Evolutionary conservation across 2,797 vertebrate species (phyloP), one percentile per base, ranked within the genome.

Genomic region (Adelosebastes latens): DNA sequence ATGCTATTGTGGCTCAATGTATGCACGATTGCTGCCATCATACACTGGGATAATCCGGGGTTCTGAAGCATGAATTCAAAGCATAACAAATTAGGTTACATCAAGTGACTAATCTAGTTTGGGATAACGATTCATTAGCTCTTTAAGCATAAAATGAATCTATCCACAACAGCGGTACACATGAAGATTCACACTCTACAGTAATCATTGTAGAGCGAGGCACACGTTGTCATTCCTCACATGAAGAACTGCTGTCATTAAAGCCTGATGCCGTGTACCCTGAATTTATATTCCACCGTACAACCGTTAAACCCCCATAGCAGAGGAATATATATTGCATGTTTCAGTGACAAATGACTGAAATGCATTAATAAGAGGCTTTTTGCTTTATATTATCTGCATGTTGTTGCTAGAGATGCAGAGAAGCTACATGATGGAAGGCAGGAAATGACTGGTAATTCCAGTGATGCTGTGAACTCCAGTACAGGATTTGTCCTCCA

Each of bases 211-310:
- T 22, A 29, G 34, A 73, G 64, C 36, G 61, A 49, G 49, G 74
- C 46, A 77, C 64, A 46, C 12, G 22, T 32, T 70, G 74, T 75
- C 59, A 71, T 74, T 85, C 79, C 74, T 73, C 74, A 58, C 46
- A 34, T 82, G 78, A 88, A 81, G 80, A 84, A 85, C 52, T 66
- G 80, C 72, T 79, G 64, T 80, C 87, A 87, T 91, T 89, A 84
- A 86, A 88, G 20, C 61, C 24, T 73, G 70, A 85, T 66, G 42
- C 80, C 16, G 71, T 78, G n/a, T 39, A 72, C 61, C 72, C 63
- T 72, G 74, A 80, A 89, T 92, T 83, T 85, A 87, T 85, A 76
- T 80, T 81, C 49, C 58, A 46, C 36, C 5, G 3, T 61, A 52
- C 13, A n/a, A 67, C 73, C 56, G 39, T 65, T 70, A 88, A 76